A percentile compares a stretch with the other conserved stretches of the same genome.
phyloP scores from a whole-genome alignment of 53 echinoderm and acorn worm genomes.

The Luidia sarsii region DNA sequence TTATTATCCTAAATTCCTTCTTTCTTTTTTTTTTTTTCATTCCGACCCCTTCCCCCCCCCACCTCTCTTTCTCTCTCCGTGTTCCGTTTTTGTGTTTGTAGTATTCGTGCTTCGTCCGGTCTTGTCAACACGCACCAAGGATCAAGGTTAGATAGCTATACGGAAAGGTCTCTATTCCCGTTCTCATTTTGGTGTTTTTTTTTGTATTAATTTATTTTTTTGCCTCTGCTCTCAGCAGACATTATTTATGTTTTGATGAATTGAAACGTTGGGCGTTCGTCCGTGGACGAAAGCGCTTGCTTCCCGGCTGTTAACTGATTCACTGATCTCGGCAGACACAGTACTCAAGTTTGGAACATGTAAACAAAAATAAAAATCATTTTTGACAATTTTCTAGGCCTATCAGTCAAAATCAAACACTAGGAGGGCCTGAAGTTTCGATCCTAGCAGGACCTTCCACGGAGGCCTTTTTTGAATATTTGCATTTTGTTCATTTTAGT shows the following conservation, averaged over 20 bases:
- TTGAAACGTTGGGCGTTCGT: constrained; percentile 13
- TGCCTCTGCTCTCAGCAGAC: too few species aligned
- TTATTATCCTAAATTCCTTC: constrained; percentile 33
- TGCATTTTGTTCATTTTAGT: too few species aligned
- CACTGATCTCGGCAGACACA: background rate
- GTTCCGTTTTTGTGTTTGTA: constrained; percentile 14
- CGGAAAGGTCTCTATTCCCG: too few species aligned
- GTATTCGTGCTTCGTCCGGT: constrained; percentile 49
- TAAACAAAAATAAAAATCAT: too few species aligned
- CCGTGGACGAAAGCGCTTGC: constrained; percentile 4
- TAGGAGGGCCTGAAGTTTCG: too few species aligned
- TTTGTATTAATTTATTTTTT: background rate
- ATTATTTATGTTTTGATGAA: constrained; percentile 11
- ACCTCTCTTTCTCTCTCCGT: background rate
- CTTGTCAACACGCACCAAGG: constrained; percentile 50
- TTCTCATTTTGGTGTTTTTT: background rate
- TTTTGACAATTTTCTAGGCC: too few species aligned
- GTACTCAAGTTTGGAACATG: constrained; percentile 44
- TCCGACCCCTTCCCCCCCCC: too few species aligned
- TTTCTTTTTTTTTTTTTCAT: background rate
- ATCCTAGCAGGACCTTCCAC: too few species aligned
- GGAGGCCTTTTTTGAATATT: too few species aligned
- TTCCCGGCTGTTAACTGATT: constrained; percentile 9
- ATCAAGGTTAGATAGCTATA: constrained; percentile 28
- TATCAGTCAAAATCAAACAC: too few species aligned